A percentile compares a stretch with the other conserved stretches of the same genome.
phyloP scores from a whole-genome alignment of 2,888 invertebrate genomes.

The Cosmia trapezina region DNA sequence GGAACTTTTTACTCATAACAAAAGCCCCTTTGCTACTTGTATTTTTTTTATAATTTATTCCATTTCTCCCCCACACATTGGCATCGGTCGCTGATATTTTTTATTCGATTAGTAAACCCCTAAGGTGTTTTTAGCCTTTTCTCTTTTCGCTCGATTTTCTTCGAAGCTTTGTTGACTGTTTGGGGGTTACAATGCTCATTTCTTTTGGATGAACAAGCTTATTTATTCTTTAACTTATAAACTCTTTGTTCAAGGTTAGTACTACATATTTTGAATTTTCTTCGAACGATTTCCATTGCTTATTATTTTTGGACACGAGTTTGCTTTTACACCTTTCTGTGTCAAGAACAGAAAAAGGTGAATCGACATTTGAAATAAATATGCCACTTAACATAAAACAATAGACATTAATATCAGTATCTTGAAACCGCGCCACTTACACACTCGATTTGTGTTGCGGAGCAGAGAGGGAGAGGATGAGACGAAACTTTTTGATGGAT shows the following conservation, averaged over 20 bases:
- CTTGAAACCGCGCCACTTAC: constrained; percentile 86
- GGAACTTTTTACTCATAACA: constrained; percentile 86
- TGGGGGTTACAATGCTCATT: constrained; percentile 89
- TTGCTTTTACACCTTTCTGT: constrained; percentile 8
- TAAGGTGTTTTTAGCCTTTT: constrained; percentile 91
- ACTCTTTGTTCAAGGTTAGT: constrained; percentile 47
- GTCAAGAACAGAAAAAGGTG: background rate
- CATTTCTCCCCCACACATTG: constrained; percentile 89
- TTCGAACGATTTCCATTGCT: background rate
- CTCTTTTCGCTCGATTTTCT: constrained; percentile 90
- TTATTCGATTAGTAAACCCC: constrained; percentile 92
- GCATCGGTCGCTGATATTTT: constrained; percentile 91
- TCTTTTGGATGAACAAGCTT: constrained; percentile 89
- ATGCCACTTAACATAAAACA: constrained; percentile 51
- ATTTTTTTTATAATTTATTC: constrained; percentile 91
- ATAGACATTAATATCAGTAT: constrained; percentile 70
- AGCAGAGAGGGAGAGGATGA: constrained; percentile 72
- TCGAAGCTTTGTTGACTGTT: constrained; percentile 90
- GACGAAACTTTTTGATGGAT: constrained; percentile 90
- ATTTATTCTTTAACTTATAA: constrained; percentile 79
- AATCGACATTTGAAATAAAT: constrained; percentile 13
- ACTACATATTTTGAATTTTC: constrained; percentile 21
- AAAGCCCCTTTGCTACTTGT: constrained; percentile 87
- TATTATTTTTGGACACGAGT: background rate
- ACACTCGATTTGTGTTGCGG: constrained; percentile 88